Evolutionary conservation across 2,888 invertebrate genomes (phyloP), one percentile per base, ranked within the genome.

Genomic region (Mesorhabditis belari): DNA sequence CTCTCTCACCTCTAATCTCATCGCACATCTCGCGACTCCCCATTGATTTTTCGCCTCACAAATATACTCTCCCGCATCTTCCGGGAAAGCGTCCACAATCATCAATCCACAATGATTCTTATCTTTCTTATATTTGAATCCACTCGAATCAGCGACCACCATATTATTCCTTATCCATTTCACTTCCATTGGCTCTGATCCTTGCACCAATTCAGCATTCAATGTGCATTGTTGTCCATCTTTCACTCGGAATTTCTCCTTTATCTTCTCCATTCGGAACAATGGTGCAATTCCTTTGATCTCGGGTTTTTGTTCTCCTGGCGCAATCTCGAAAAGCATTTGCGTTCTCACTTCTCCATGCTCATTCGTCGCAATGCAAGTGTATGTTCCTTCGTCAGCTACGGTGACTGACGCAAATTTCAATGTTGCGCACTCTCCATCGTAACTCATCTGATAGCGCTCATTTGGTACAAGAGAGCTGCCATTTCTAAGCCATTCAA

Each of bases 261-360:
- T 35, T n/a, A 35, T 9, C 12, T n/a, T 9, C 44, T 35, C 44
- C 44, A n/a, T n/a, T 9, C 44, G 44, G 44, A 35, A 35, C n/a
- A 35, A n/a, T 1, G 44, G 44, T 1, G 44, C n/a, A n/a, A n/a
- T 2, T 2, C n/a, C 12, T 9, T n/a, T n/a, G 44, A 17, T n/a
- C n/a, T n/a, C 44, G 1, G 44, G 12, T 2, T 35, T 35, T 1
- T 35, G 44, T 17, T 17, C 44, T 1, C 44, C 44, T 17, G 44
- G 44, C 12, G 44, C 44, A n/a, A 35, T n/a, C 44, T 35, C 12
- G 6, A 27, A n/a, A n/a, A 5, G 23, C 17, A 73, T 70, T 58
- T 87, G 87, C 26, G 88, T 86, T 64, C 86, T 86, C 5, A 87
- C 87, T 81, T 88, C 88, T 53, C 91, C 91, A 72, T 87, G 87